Evolutionary conservation across 2,113 vertebrate species (phyloP), one percentile per base, ranked within the genome.

Genomic region (Thalassarche chlororhynchos): DNA sequence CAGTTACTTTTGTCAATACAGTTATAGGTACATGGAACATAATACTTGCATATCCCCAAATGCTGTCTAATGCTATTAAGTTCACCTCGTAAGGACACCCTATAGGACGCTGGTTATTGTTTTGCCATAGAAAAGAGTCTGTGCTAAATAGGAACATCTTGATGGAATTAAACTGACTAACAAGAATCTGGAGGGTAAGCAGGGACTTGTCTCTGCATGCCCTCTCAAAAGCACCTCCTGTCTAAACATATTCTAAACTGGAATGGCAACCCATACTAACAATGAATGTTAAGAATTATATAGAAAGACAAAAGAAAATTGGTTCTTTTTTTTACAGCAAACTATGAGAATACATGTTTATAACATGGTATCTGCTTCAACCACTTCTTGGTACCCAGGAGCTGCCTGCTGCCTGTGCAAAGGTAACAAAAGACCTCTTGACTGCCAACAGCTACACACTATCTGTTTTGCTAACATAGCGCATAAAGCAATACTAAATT

Each of bases 401-500:
- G 86, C 60, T 84, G 44, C 61, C 52, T 77, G 57, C 71, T 66
- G 89, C 86, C 68, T 69, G 84, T 54, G 70, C 65, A 71, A 21
- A 93, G 84, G 71, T 74, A 93, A 64, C 75, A 77, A 91, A 94
- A 90, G 78, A 84, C 60, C 69, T 85, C 86, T 19, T 79, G 76
- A 51, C 57, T 91, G 86, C 57, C 69, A 93, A 79, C 82, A 84
- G 81, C 92, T 80, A 70, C 31, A 83, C 64, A 36, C 69, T 54
- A 77, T 77, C 92, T 85, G 84, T 89, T 95, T 81, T 96, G 92
- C 92, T 87, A 96, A 96, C 38, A 1, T 6, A 54, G 81, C 9
- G 11, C 91, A 93, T 74, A 96, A 89, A 96, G 96, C 86, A 95
- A 52, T 51, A 58, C 81, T 86, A 97, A 98, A 97, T 95, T 95